Evolutionary conservation across 2,888 invertebrate genomes (phyloP), one percentile per base, ranked within the genome.

Genomic region (Biston stratarius): DNA sequence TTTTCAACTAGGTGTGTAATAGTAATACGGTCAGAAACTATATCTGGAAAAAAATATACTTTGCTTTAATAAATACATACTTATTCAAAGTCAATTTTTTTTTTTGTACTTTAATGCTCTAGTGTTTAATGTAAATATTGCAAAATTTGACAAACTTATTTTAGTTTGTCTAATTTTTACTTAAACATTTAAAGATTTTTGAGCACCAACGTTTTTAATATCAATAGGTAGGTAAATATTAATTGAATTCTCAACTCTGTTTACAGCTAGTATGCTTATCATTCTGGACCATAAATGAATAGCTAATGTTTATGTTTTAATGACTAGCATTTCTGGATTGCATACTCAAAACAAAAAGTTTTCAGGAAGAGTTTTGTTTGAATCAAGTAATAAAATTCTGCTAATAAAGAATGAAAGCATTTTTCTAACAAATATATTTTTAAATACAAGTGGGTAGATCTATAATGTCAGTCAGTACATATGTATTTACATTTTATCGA

Each of bases 1-100:
- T 94, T 93, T 80, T 96, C 96, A 0, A 97, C 95, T 52, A 97
- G 83, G 10, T 84, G 81, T 6, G 94, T 88, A 60, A 97, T 90
- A 62, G 95, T 94, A 36, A 95, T 84, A 12, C 81, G 87, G 2
- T 92, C 91, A 7, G 86, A 83, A 71, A 94, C 77, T 62, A 96
- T 92, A 77, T 95, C 96, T 96, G 85, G 68, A 94, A 94, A 67
- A 2, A 66, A 45, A 66, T 11, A 34, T 12, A 7, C 7, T 47
- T 15, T 5, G 12, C 6, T 6, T 24, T 24, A 24, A 3, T 24
- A 24, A 24, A 24, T 24, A 3, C 24, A 24, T 1, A 24, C 1
- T 24, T 24, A 24, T 24, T 24, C 24, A 24, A 24, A 24, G 24
- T 24, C 24, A 24, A 24, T 2, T 2, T 24, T 3, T 24, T 2